Evolutionary conservation across 2,113 vertebrate species (phyloP).

Genomic region (Cavia porcellus): DNA sequence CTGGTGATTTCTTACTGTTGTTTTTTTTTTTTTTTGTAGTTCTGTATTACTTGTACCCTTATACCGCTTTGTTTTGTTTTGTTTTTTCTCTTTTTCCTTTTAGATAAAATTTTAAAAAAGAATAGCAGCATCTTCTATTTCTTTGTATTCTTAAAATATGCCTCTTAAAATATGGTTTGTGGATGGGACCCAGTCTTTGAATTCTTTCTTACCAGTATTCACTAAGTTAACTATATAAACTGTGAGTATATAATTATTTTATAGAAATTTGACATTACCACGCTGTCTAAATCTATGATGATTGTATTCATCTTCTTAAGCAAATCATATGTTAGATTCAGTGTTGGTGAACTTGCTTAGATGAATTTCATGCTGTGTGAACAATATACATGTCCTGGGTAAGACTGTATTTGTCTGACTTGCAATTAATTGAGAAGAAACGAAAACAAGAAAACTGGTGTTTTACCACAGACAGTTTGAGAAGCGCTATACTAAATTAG

Average conservation of each 20-base stretch:
- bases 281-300: background rate
- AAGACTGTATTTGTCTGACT: background rate
- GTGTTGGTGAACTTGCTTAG: background rate
- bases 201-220: background rate
- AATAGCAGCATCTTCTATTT: background rate
- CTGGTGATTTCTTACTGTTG: too few relatives aligned
- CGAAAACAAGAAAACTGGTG: background rate
- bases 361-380: background rate
- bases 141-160: slow-evolving; percentile 12
- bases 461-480: background rate
- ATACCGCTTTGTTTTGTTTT: too few relatives aligned
- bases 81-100: too few relatives aligned
- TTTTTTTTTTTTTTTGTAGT: too few relatives aligned
- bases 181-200: background rate
- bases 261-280: slow-evolving; percentile 2
- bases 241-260: background rate
- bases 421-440: slow-evolving; percentile 35
- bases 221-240: background rate
- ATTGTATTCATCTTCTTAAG: background rate
- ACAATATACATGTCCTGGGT: background rate
- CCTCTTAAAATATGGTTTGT: slow-evolving; percentile 25
- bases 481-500: background rate
- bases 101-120: too few relatives aligned
- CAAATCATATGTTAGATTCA: background rate
- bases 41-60: too few relatives aligned